Base-by-base conservation (phyloP, 2,113 vertebrate genomes). In the Capreolus pygargus region DNA sequence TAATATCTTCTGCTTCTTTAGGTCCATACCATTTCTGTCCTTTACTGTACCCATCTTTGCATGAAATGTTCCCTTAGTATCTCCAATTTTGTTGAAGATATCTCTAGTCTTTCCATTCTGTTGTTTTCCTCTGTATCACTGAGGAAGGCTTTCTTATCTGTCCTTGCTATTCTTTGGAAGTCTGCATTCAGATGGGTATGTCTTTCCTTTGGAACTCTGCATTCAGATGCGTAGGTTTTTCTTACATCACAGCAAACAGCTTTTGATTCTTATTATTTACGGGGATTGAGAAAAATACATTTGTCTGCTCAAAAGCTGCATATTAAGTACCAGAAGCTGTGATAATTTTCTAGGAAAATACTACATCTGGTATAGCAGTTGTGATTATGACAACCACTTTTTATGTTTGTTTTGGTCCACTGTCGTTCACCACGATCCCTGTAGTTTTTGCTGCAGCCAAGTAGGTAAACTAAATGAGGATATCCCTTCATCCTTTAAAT, bases 261-360 rank as follows among this genome's bases (percentile, higher is more conserved):
- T 91, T 95, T 94, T 54, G 17, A 89, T 93, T 27, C 25, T 93
- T 90, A 67, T 54, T 95, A 83, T 84, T 94, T 60, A 50, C 45
- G 33, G 33, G 19, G 21, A 52, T 50, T n/a, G 74, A 92, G 57
- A 94, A 94, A 79, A 95, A 57, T 58, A 17, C 23, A 67, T 84
- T 96, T 61, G 5, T 76, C 36, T 92, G 21, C 16, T 79, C 74
- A 61, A 70, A 93, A 92, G 30, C 30, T 78, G 14, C 30, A 30
- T 70, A 61, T 86, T 50, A 95, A 54, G 23, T 88, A 15, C 23
- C 47, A 90, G 52, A 96, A 85, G 19, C 23, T 60, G 43, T 79
- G 61, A 70, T 54, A n/a, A 60, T 81, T 28, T 91, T 78, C 76
- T 45, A 88, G 33, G n/a, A 57, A 30, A 92, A 36, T 13, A 78